Conservation (phyloP, 1,140 invertebrate species). For the Papilio machaon region DNA sequence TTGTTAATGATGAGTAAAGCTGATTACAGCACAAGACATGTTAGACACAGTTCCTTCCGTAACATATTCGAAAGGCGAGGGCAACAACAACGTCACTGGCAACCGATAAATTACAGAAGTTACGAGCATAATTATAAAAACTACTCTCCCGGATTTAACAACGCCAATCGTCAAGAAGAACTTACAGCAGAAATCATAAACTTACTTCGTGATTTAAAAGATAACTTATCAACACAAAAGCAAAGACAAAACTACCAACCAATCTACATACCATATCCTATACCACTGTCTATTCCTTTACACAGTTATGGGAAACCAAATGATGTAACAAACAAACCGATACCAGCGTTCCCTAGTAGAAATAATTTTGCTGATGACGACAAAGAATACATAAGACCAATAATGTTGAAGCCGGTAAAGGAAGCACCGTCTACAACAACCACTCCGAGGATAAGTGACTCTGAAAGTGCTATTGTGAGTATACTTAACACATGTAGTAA, state of each 20-base stretch:
- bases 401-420: neutral
- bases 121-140: neutral
- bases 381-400: neutral
- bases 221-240: neutral
- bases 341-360: neutral
- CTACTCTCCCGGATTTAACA: neutral
- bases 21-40: neutral
- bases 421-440: neutral
- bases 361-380: neutral
- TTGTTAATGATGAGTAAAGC: neutral
- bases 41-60: neutral
- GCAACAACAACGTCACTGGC: neutral
- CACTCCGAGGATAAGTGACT: neutral
- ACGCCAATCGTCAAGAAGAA: neutral
- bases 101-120: neutral
- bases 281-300: neutral
- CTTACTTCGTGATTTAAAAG: neutral
- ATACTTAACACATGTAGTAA: neutral
- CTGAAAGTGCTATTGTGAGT: constrained; percentile 19
- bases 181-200: neutral
- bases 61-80: neutral
- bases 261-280: neutral
- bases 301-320: neutral
- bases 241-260: neutral
- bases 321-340: neutral